Base-by-base conservation (phyloP, 2,888 invertebrate genomes). In the Amphipoea lucens region DNA sequence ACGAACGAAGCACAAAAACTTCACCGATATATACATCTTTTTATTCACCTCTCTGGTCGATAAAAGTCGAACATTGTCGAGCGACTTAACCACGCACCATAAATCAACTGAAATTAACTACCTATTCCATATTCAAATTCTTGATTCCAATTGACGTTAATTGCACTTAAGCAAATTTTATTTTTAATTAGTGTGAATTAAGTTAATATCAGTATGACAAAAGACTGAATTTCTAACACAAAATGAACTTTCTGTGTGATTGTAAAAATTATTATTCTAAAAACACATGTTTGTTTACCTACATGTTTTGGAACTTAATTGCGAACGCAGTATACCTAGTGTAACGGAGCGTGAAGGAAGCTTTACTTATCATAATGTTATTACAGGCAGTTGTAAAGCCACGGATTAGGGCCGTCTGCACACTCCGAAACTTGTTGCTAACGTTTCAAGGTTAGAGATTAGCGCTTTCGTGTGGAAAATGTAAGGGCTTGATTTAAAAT, bases 371-470 rank as follows among this genome's bases (percentile, higher is more conserved):
- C 87, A 83, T 76, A 76, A 82, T 76, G 70, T 83, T 86, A 74
- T 84, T 63, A 78, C 83, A 82, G 75, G 42, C 75, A 57, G 72
- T 73, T 77, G 69, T 82, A 78, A 84, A 78, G 86, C 78, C 78
- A 45, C 54, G 73, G 83, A 70, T 86, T 82, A 66, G 77, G 76
- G 85, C 54, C 36, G 36, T 65, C 62, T 70, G 14, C 66, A 73
- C 69, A 83, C 66, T 77, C 23, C 9, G 29, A 86, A 83, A 84
- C 87, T 86, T 86, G 83, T 84, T 86, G 62, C 83, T 86, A 60
- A 83, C 45, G 17, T 73, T 70, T 9, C 62, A 78, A 86, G 63
- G 74, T 73, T 51, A 62, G 17, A 48, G 72, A 82, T 86, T 78
- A 82, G n/a, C 2, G 57, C 54, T 51, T 51, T 75, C 54, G 60